Base-by-base conservation (phyloP, 2,113 vertebrate species). In the Lota lota region DNA sequence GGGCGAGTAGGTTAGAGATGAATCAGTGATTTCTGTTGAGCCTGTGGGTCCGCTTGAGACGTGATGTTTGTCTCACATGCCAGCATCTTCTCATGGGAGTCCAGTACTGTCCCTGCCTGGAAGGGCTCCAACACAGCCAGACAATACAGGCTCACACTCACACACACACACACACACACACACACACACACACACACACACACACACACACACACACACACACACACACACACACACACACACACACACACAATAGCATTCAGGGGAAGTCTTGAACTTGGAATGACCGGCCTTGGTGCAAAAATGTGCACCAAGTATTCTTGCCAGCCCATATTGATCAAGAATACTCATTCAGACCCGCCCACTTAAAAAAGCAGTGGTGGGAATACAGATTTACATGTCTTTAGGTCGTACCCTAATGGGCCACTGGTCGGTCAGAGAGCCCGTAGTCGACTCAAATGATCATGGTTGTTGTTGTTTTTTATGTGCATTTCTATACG, bases 51-150 rank as follows among this genome's bases (percentile, higher is more conserved):
- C 53, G 17, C 5, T 16, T 0, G 64, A 73, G 73, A 87, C 76
- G 73, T 89, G 85, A 83, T 73, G 64, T 65, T 80, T 65, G 67
- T 76, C 84, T 70, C 77, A 79, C 64, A 68, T 59, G 67, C 67
- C 65, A 80, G 69, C 59, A 72, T 78, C 65, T 77, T 79, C 66
- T 68, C 64, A 74, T 69, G 56, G 63, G 77, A 20, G 47, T 72
- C 28, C 69, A 76, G n/a, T 53, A 33, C 64, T 67, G 73, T 81
- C 83, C 73, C 73, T 78, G 75, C 64, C 73, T 83, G 80, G 77
- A 4, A 33, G 28, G 7, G 28, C 73, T 72, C 75, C 72, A 60
- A 68, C 68, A 69, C 79, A 79, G 60, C 67, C 64, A 0, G 57
- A 66, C 63, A 50, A 56, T 51, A 63, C 59, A 68, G 77, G 79